A percentile compares a stretch with the other conserved stretches of the same genome.
Evolutionary conservation across 2,797 vertebrate genomes (phyloP).

Genomic region (Craterocephalus amniculus): DNA sequence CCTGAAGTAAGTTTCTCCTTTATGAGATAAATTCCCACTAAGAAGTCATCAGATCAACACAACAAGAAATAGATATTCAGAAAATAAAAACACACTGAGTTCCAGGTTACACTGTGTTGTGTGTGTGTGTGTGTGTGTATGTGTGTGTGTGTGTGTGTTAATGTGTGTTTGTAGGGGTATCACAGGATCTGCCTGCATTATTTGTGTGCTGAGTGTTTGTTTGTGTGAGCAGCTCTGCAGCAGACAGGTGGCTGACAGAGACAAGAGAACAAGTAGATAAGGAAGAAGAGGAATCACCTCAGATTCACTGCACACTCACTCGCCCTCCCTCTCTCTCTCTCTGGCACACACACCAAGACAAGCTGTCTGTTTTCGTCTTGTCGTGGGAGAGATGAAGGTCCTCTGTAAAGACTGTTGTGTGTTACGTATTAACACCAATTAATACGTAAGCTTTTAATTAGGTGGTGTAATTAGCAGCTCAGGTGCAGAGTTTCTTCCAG

Average conservation of each 20-base stretch:
- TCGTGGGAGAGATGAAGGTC: slow-evolving; percentile 2
- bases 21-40: too few relatives aligned
- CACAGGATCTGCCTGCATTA: slow-evolving; percentile 17
- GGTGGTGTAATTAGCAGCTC: not conserved
- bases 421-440: slow-evolving; percentile 8
- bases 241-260: slow-evolving; percentile 65
- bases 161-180: not conserved
- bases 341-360: not conserved
- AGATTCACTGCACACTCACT: slow-evolving; percentile 16
- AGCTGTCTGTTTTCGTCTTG: not conserved
- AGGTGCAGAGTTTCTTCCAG: too few relatives aligned
- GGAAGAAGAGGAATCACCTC: slow-evolving; percentile 52
- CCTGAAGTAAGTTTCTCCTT: too few relatives aligned
- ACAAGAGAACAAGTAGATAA: slow-evolving; percentile 67
- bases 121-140: not conserved
- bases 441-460: slow-evolving; percentile 4
- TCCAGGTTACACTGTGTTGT: too few relatives aligned
- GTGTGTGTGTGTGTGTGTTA: not conserved
- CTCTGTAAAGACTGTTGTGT: not conserved
- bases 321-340: not conserved
- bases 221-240: slow-evolving; percentile 22
- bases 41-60: too few relatives aligned
- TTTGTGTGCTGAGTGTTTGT: slow-evolving; percentile 11
- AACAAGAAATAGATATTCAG: too few relatives aligned
- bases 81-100: too few relatives aligned